Base-by-base conservation (phyloP, 2,113 vertebrate genomes). In the Oncorhynchus clarkii region DNA sequence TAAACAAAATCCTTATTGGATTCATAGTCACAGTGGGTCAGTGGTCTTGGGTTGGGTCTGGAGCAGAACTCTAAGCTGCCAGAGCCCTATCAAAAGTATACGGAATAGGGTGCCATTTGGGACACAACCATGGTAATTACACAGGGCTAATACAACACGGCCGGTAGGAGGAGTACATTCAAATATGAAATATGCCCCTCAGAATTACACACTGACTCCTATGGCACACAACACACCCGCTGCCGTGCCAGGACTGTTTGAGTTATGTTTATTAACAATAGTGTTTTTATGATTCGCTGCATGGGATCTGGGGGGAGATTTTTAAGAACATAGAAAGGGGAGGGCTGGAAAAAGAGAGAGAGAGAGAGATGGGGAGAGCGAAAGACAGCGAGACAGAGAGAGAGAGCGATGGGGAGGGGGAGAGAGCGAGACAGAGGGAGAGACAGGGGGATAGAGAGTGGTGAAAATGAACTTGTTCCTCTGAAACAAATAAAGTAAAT, bases 1-100 rank as follows among this genome's bases (percentile, higher is more conserved):
- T 86, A 85, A 77, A 86, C 72, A 83, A 77, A 78, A 90, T 85
- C 77, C 20, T 26, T 49, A 62, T 88, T 71, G 79, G 79, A 88
- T 87, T 84, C 78, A 78, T 73, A 69, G 82, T 87, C 78, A 18
- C 76, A 73, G 16, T 2, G 78, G 75, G 73, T 88, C 86, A 85
- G 73, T 68, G 29, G 72, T 79, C 70, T 85, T 6, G 71, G 39
- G 39, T 45, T 54, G 51, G 80, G 78, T 74, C 67, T 72, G 4
- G n/a, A 79, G 77, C 48, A 67, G 51, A 4, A 49, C 72, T 71
- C 62, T 64, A 87, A 3, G 13, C 74, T 75, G 51, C 51, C 51
- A 54, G 16, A 54, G 51, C 49, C 49, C 49, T 16, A 16, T 14
- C 49, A 14, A 51, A 51, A 51, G 49, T 39, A 51, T 11, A 14